These are phyloP conservation scores for Triplophysa siluroides DNA, from an alignment of 2,113 vertebrate species.

Conservation along the genomic window DNA sequence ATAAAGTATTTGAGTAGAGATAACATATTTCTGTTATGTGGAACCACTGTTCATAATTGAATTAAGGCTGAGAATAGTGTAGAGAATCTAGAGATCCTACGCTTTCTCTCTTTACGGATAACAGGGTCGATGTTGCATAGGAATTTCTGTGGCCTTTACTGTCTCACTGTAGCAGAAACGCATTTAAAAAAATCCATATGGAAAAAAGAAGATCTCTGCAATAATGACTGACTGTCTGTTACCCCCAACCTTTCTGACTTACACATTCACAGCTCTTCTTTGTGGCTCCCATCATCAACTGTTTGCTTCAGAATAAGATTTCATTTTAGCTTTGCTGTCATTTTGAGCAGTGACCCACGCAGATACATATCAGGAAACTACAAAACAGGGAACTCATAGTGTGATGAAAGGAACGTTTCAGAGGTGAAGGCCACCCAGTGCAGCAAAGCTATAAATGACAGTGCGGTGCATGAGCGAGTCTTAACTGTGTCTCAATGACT, in stretches of 20 bases:
- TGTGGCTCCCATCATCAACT: conserved; percentile 1
- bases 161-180: background rate
- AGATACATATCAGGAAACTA: background rate
- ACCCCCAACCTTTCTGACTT: conserved; percentile 26
- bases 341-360: conserved; percentile 17
- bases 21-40: too few relatives aligned
- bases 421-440: conserved; percentile 29
- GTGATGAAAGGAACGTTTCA: conserved; percentile 22
- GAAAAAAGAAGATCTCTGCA: background rate
- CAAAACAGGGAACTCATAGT: background rate
- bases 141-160: conserved; percentile 1
- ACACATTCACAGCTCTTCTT: background rate
- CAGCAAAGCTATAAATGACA: conserved; percentile 37
- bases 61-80: background rate
- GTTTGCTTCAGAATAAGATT: conserved; percentile 6
- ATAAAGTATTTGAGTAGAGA: too few relatives aligned
- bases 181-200: background rate
- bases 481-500: conserved; percentile 5
- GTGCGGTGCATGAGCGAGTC: background rate
- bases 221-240: background rate
- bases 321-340: conserved; percentile 19
- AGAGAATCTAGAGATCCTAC: background rate
- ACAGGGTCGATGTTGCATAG: background rate
- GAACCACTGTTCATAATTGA: too few relatives aligned
- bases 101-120: background rate